phyloP scores from a whole-genome alignment of 1,140 invertebrate genomes.

The Panulirus ornatus region DNA sequence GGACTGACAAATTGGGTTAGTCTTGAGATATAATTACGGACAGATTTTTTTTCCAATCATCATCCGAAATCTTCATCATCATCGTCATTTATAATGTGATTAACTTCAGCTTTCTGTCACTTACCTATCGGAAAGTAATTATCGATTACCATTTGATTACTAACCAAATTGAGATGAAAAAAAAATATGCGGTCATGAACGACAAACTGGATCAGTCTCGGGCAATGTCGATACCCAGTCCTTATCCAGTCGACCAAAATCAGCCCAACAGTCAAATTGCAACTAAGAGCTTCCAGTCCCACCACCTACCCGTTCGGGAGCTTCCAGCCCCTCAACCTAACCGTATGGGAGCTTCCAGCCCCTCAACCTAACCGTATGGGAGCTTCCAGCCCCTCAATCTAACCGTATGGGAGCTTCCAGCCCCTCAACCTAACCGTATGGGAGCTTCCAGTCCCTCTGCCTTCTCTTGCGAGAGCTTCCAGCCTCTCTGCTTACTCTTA shows the following conservation, averaged over 20 bases:
- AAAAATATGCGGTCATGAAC: background rate
- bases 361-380: too few relatives aligned
- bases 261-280: slow-evolving; percentile 5
- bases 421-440: too few relatives aligned
- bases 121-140: slow-evolving; percentile 47
- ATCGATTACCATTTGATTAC: slow-evolving; percentile 44
- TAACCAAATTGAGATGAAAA: background rate
- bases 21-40: slow-evolving; percentile 4
- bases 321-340: too few relatives aligned
- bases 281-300: too few relatives aligned
- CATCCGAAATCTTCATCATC: slow-evolving; percentile 35
- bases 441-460: too few relatives aligned
- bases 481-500: too few relatives aligned
- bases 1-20: background rate
- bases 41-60: slow-evolving; percentile 15
- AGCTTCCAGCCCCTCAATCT: too few relatives aligned
- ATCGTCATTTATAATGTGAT: slow-evolving; percentile 39
- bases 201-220: background rate
- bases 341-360: too few relatives aligned
- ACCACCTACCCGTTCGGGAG: too few relatives aligned
- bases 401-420: too few relatives aligned
- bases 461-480: too few relatives aligned
- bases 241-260: slow-evolving; percentile 12
- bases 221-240: slow-evolving; percentile 11
- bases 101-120: slow-evolving; percentile 32